Conservation (phyloP, 2,797 vertebrate species). For the Saxicola maurus region DNA sequence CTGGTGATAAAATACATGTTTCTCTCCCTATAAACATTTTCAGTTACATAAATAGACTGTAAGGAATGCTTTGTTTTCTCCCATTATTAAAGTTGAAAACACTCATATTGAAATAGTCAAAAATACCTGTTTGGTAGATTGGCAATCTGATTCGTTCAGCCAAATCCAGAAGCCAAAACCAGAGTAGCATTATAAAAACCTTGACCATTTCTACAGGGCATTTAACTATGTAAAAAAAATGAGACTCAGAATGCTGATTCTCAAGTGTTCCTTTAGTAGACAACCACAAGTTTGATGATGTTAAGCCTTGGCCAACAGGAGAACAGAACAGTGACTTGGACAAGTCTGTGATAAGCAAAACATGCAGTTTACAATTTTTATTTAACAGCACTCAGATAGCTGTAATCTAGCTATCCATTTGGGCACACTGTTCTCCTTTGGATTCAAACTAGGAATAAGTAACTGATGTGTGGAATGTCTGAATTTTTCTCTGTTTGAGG, state of each 20-base stretch:
- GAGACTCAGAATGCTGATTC: not conserved
- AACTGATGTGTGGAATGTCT: not conserved
- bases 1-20: conserved; percentile 62
- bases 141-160: conserved; percentile 48
- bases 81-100: conserved; percentile 63
- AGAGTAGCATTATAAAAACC: not conserved
- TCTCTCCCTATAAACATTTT: conserved; percentile 57
- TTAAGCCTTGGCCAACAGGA: not conserved
- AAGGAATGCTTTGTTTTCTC: conserved; percentile 54
- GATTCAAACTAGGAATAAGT: not conserved
- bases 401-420: not conserved
- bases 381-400: not conserved
- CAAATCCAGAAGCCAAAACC: conserved; percentile 47
- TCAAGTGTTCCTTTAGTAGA: not conserved
- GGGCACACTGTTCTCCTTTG: not conserved
- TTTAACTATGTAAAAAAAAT: not conserved
- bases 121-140: conserved; percentile 38
- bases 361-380: not conserved
- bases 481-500: not conserved
- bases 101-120: conserved; percentile 48
- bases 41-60: conserved; percentile 49
- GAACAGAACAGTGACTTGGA: not conserved
- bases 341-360: not conserved
- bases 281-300: not conserved
- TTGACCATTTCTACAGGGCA: not conserved